A percentile compares a stretch with the other conserved stretches of the same genome.
Evolutionary conservation across 2,797 vertebrate species (phyloP).

Genomic region (Botia kubotai): DNA sequence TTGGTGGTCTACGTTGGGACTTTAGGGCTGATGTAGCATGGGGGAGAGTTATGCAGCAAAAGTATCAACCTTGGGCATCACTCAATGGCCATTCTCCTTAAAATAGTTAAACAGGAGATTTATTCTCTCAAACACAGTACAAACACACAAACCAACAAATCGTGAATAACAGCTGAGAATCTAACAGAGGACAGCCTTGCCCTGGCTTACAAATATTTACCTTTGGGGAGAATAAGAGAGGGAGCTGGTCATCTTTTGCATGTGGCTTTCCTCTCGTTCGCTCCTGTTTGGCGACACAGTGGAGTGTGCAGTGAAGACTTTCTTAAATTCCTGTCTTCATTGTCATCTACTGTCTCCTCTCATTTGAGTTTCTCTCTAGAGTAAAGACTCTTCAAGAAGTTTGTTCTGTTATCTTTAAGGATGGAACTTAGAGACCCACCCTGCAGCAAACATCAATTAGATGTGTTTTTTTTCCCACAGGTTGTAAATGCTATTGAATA

Average conservation of each 20-base stretch:
- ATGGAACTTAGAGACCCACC: constrained; percentile 9
- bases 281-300: constrained; percentile 50
- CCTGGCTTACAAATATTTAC: constrained; percentile 31
- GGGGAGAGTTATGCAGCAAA: too few species aligned
- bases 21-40: too few species aligned
- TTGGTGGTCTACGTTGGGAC: too few species aligned
- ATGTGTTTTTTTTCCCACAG: background rate
- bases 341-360: constrained; percentile 18
- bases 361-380: too few species aligned
- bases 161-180: background rate
- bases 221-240: constrained; percentile 18
- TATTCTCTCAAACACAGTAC: background rate
- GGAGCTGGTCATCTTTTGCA: constrained; percentile 27
- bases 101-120: background rate
- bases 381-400: too few species aligned
- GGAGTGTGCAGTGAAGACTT: constrained; percentile 44
- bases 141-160: background rate
- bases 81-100: background rate
- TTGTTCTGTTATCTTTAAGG: constrained; percentile 28
- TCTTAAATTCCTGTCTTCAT: background rate
- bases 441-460: constrained; percentile 27
- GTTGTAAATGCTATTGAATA: constrained; percentile 46
- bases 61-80: too few species aligned
- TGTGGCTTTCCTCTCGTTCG: constrained; percentile 28
- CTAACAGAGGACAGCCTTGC: background rate